Evolutionary conservation across 2,797 vertebrate genomes (phyloP).

Genomic region (Muraenolepis orangiensis): DNA sequence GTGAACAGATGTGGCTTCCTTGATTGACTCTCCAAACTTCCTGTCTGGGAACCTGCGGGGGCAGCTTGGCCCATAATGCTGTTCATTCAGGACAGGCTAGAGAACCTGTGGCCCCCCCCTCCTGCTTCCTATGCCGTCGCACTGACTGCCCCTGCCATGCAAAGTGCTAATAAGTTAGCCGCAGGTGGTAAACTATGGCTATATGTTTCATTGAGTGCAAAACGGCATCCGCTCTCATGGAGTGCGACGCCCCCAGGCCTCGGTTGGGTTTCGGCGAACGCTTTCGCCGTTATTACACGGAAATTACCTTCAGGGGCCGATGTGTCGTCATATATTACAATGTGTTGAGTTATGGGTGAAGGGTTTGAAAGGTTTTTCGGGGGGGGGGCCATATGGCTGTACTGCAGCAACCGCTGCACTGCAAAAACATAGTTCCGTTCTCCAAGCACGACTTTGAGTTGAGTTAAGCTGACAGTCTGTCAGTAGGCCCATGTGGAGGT

Average conservation of each 20-base stretch:
- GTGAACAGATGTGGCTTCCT: slow-evolving; percentile 70
- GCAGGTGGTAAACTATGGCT: neutral
- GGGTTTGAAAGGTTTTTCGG: neutral
- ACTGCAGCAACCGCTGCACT: too few species aligned
- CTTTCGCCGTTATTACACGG: neutral
- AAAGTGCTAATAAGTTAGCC: neutral
- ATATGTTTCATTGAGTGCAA: neutral
- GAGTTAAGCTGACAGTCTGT: slow-evolving; percentile 23
- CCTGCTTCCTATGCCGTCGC: neutral
- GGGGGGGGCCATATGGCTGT: slow-evolving; percentile 19
- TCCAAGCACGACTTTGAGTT: neutral
- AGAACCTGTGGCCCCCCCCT: slow-evolving; percentile 4
- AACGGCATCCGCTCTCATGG: neutral
- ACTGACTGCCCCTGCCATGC: neutral
- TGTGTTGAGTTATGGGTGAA: neutral
- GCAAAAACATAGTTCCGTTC: neutral
- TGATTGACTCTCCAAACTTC: slow-evolving; percentile 71
- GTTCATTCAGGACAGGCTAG: slow-evolving; percentile 31
- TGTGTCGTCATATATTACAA: neutral
- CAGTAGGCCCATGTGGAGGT: slow-evolving; percentile 9
- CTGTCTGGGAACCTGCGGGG: slow-evolving; percentile 56
- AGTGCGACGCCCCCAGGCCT: neutral
- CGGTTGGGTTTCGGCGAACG: neutral
- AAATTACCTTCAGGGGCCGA: neutral
- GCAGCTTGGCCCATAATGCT: slow-evolving; percentile 26